Percentiles rank a stretch among this genome's conserved stretches.
Conservation (phyloP, 2,888 invertebrate genomes). For the Xanthia togata region DNA sequence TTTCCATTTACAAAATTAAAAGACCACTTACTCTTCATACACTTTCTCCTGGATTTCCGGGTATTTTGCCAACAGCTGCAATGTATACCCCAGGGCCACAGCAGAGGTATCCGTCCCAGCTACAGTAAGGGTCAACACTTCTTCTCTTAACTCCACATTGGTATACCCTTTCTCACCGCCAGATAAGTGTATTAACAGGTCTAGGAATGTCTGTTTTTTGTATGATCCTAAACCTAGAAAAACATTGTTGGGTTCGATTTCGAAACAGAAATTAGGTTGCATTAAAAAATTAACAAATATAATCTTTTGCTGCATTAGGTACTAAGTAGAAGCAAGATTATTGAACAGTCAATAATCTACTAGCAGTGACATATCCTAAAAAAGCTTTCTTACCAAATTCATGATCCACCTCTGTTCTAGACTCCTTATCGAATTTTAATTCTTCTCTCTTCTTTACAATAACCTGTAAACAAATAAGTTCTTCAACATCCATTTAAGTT, state of each 20-base stretch:
- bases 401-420: slow-evolving; percentile 74
- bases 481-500: neutral
- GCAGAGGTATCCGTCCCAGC: slow-evolving; percentile 90
- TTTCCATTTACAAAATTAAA: neutral
- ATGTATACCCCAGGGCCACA: slow-evolving; percentile 82
- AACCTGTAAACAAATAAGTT: slow-evolving; percentile 70
- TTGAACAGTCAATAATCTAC: neutral
- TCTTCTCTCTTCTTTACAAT: slow-evolving; percentile 78
- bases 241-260: neutral
- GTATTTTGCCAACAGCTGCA: slow-evolving; percentile 85
- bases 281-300: neutral
- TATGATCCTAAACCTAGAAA: slow-evolving; percentile 70
- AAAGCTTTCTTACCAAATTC: slow-evolving; percentile 75
- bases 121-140: slow-evolving; percentile 89
- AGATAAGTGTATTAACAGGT: slow-evolving; percentile 88
- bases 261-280: neutral
- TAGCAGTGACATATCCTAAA: neutral
- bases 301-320: neutral
- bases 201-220: slow-evolving; percentile 88
- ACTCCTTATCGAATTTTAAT: slow-evolving; percentile 69
- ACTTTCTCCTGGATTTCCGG: slow-evolving; percentile 87
- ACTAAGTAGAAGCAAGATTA: neutral
- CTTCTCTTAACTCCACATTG: slow-evolving; percentile 89
- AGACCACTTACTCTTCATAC: slow-evolving; percentile 82
- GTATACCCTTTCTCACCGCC: slow-evolving; percentile 87